Percentiles rank a stretch among this genome's conserved stretches.
Conservation (phyloP, 2,797 vertebrate genomes). For the Synanceia verrucosa region DNA sequence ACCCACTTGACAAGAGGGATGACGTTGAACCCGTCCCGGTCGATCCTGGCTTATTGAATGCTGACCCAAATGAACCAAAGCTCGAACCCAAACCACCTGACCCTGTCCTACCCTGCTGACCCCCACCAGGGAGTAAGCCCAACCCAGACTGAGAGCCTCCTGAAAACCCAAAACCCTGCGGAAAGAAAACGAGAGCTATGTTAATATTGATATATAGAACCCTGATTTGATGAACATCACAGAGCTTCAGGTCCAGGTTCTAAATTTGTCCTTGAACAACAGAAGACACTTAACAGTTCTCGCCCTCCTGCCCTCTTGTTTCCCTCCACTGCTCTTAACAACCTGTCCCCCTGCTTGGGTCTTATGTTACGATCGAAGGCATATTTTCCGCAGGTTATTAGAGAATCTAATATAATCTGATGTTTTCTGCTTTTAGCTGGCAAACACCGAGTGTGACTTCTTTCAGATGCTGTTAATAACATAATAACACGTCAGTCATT, state of each 20-base stretch:
- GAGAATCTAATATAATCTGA: too few species aligned
- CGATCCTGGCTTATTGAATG: background rate
- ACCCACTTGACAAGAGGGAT: background rate
- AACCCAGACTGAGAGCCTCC: background rate
- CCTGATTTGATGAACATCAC: background rate
- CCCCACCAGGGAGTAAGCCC: accelerated
- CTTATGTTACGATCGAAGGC: background rate
- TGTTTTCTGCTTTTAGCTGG: too few species aligned
- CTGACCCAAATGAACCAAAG: background rate
- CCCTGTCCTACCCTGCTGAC: constrained; percentile 23
- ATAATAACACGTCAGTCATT: background rate
- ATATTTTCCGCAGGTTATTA: too few species aligned
- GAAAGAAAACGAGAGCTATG: constrained; percentile 22
- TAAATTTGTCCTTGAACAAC: background rate
- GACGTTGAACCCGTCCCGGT: background rate
- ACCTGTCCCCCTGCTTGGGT: constrained; percentile 8
- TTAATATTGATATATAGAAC: too few species aligned
- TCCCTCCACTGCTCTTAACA: constrained; percentile 24
- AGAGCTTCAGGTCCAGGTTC: background rate
- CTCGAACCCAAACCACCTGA: background rate
- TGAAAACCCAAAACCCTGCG: constrained; percentile 14
- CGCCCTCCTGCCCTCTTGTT: constrained; percentile 5
- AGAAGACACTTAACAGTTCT: constrained; percentile 4
- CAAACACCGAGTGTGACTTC: too few species aligned
- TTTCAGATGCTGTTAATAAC: too few species aligned